phyloP scores from a whole-genome alignment of 2,113 vertebrate genomes.

The Mormoops blainvillei region DNA sequence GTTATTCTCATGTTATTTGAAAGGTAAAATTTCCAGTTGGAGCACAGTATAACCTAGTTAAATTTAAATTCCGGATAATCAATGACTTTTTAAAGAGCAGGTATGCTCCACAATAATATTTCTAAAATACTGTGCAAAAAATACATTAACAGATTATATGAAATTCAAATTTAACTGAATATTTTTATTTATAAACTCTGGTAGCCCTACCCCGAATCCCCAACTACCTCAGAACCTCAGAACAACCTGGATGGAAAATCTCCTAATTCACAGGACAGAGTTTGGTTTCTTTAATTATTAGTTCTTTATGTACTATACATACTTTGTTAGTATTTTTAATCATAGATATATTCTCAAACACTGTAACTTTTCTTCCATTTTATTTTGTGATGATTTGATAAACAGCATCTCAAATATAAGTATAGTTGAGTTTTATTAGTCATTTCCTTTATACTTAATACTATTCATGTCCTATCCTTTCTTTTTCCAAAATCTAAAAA shows the following conservation, averaged over 20 bases:
- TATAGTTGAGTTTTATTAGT: background rate
- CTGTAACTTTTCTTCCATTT: background rate
- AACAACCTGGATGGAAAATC: background rate
- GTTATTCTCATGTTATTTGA: background rate
- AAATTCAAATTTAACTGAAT: background rate
- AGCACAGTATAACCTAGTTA: background rate
- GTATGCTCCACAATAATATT: background rate
- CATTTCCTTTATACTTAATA: background rate
- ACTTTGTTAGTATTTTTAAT: background rate
- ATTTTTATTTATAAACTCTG: background rate
- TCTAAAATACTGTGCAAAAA: background rate
- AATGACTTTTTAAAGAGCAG: background rate
- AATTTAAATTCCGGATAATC: background rate
- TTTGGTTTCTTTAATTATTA: background rate
- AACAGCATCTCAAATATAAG: background rate
- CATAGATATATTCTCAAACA: background rate
- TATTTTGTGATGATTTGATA: background rate
- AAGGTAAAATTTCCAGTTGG: background rate
- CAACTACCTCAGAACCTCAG: background rate
- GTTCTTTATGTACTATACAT: background rate
- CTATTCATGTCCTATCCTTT: background rate
- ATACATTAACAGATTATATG: background rate
- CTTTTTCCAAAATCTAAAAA: background rate
- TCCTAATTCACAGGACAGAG: background rate
- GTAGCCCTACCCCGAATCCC: background rate